A percentile compares a stretch with the other conserved stretches of the same genome.
Conservation (phyloP, 2,888 invertebrate genomes). For the Corbicula japonica region DNA sequence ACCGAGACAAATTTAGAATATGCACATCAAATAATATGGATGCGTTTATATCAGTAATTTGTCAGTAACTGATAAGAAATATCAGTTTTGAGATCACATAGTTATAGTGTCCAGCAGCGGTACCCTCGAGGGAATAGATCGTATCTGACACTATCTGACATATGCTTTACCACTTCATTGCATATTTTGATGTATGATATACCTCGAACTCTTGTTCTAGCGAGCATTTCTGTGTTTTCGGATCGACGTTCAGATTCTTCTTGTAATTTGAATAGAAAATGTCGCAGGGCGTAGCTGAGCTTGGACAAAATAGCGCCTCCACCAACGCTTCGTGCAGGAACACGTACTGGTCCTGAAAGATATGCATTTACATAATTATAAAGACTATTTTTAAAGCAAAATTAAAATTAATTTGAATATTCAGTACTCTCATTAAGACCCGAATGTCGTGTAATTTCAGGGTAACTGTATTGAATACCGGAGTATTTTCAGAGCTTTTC, state of each 20-base stretch:
- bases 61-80: no score
- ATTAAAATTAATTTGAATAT: not conserved
- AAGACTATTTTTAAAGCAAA: not conserved
- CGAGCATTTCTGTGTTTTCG: conserved; percentile 32
- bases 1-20: no score
- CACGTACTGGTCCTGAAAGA: conserved; percentile 61
- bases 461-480: not conserved
- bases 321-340: conserved; percentile 66
- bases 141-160: not conserved
- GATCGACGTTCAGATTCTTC: conserved; percentile 37
- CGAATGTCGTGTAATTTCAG: not conserved
- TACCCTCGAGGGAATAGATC: not conserved
- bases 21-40: no score
- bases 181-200: not conserved
- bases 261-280: conserved; percentile 40
- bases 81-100: not conserved
- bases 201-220: conserved; percentile 57
- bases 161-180: not conserved
- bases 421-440: not conserved
- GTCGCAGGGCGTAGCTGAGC: conserved; percentile 33
- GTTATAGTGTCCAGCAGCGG: not conserved
- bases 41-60: no score
- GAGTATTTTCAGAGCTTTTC: not conserved
- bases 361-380: not conserved
- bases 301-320: conserved; percentile 54